These are phyloP conservation scores for Taphrorychus bicolor DNA, from an alignment of 2,888 invertebrate genomes.

Conservation along the genomic window DNA sequence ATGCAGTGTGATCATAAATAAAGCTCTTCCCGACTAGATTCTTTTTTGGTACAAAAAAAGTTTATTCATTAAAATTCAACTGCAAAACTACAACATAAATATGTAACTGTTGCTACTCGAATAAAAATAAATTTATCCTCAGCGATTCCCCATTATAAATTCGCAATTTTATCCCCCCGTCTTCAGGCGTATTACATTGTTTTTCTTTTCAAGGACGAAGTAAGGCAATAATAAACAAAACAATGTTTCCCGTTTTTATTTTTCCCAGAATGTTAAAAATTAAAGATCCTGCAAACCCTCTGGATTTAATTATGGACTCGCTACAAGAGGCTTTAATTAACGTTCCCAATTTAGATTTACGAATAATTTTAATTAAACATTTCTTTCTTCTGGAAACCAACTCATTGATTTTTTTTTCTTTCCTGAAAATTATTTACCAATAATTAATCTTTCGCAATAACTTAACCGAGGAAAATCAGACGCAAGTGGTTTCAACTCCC, in stretches of 20 bases:
- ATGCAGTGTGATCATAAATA: too few relatives aligned
- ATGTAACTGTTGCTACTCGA: too few relatives aligned
- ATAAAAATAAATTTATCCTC: too few relatives aligned
- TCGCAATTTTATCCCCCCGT: neutral
- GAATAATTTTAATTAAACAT: neutral
- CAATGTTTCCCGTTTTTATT: neutral
- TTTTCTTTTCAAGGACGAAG: neutral
- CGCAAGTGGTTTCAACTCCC: neutral
- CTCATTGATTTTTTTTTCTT: neutral
- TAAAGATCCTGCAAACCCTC: neutral
- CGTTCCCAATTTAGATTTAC: neutral
- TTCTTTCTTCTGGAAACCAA: neutral
- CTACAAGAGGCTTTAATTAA: neutral
- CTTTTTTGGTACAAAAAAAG: too few relatives aligned
- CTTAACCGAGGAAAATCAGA: neutral
- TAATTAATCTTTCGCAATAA: too few relatives aligned
- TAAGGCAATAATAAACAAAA: neutral
- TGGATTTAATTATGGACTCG: neutral
- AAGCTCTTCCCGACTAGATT: too few relatives aligned
- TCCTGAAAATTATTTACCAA: too few relatives aligned
- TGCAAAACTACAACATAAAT: too few relatives aligned
- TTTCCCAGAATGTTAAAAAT: neutral
- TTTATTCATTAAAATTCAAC: too few relatives aligned
- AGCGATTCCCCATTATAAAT: too few relatives aligned
- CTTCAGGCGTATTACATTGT: neutral